Conservation (phyloP, 2,113 vertebrate species). For the Caranx ignobilis region DNA sequence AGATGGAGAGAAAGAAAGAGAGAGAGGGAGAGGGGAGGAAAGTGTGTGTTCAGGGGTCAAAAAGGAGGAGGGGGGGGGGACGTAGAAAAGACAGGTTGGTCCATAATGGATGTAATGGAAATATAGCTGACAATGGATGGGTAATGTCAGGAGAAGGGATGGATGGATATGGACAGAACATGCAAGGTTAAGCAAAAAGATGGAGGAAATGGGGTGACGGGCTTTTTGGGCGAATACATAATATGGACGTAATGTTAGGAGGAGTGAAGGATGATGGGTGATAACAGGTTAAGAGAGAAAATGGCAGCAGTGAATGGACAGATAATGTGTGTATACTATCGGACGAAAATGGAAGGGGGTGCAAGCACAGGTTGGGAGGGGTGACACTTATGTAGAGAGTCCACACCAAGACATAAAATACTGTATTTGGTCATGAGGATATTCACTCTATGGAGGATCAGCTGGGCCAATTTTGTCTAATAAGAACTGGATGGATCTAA, state of each 20-base stretch:
- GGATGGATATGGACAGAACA: slow-evolving; percentile 16
- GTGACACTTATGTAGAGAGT: not conserved
- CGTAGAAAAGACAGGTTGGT: not conserved
- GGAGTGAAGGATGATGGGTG: slow-evolving; percentile 25
- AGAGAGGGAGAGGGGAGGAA: not conserved
- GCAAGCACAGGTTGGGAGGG: not conserved
- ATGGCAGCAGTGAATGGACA: not conserved
- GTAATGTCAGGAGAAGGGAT: slow-evolving; percentile 30
- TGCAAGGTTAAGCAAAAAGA: slow-evolving; percentile 51
- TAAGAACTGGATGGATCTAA: not conserved
- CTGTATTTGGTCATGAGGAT: not conserved
- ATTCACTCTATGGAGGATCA: not conserved
- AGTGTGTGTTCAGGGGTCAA: slow-evolving; percentile 33
- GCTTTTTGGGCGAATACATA: slow-evolving; percentile 22
- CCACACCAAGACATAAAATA: slow-evolving; percentile 15
- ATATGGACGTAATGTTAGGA: slow-evolving; percentile 30
- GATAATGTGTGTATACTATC: slow-evolving; percentile 22
- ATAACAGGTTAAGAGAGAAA: slow-evolving; percentile 49
- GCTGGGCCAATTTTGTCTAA: not conserved
- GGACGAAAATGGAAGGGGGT: not conserved
- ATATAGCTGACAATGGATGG: slow-evolving; percentile 34
- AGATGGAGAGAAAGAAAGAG: not conserved
- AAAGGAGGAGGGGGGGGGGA: not conserved
- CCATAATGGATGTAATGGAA: slow-evolving; percentile 46
- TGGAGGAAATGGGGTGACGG: slow-evolving; percentile 20